Percentiles rank a stretch among this genome's conserved stretches.
These are phyloP conservation scores for Sebastes vulpes DNA, from an alignment of 2,797 vertebrate species.

Conservation along the genomic window DNA sequence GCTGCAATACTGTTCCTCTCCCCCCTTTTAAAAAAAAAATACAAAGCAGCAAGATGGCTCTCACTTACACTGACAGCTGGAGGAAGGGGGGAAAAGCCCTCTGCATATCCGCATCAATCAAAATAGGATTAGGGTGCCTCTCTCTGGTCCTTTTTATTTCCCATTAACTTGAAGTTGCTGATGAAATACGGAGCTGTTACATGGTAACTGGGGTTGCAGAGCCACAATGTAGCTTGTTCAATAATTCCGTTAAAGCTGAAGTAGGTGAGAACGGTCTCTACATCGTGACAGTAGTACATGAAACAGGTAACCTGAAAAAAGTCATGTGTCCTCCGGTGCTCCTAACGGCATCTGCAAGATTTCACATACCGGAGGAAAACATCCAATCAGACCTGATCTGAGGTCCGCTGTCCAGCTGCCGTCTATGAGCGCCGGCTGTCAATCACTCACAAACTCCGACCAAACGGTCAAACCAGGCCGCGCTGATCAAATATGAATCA, in stretches of 20 bases:
- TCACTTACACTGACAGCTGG: constrained; percentile 55
- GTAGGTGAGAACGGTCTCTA: too few relatives aligned
- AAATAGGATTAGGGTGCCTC: constrained; percentile 70
- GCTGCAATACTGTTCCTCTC: constrained; percentile 34
- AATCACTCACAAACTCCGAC: too few relatives aligned
- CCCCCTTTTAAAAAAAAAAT: not conserved
- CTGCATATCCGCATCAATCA: constrained; percentile 77
- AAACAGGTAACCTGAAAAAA: too few relatives aligned
- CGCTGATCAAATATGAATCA: too few relatives aligned
- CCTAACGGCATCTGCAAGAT: too few relatives aligned
- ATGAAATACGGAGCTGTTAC: constrained; percentile 65
- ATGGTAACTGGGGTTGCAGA: constrained; percentile 33
- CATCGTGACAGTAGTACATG: too few relatives aligned
- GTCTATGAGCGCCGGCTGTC: too few relatives aligned
- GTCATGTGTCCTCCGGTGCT: too few relatives aligned
- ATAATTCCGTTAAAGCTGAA: not conserved
- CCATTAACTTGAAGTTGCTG: constrained; percentile 67
- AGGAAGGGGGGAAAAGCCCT: constrained; percentile 11
- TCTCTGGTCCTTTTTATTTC: constrained; percentile 72
- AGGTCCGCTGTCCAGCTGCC: too few relatives aligned
- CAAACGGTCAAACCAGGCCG: too few relatives aligned
- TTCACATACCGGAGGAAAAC: too few relatives aligned
- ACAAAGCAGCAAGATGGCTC: constrained; percentile 40
- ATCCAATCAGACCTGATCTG: too few relatives aligned
- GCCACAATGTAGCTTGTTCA: constrained; percentile 6